Evolutionary conservation across 2,888 invertebrate genomes (phyloP).

Genomic region (Orgyia antiqua): DNA sequence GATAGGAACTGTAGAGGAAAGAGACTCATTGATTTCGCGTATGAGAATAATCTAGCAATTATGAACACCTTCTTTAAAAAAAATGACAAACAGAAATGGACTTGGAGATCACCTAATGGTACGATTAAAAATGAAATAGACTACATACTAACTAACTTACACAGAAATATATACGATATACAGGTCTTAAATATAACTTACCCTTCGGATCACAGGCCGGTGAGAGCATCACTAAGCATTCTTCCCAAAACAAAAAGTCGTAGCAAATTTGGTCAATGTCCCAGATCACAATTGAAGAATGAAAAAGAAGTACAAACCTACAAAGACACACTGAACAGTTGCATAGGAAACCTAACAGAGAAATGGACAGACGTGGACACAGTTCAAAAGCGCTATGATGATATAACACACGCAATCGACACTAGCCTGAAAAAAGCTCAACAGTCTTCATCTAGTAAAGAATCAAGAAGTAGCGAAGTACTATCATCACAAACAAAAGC

Average conservation of each 20-base stretch:
- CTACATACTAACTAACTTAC: neutral
- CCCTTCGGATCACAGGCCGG: neutral
- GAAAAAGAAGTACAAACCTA: neutral
- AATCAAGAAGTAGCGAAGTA: no score
- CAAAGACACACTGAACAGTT: no score
- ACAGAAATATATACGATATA: neutral
- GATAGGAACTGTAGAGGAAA: no score
- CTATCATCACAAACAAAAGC: neutral
- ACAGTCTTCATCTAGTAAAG: neutral
- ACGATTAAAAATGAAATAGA: neutral
- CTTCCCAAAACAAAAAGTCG: neutral
- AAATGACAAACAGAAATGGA: neutral
- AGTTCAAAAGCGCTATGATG: neutral
- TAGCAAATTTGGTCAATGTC: neutral
- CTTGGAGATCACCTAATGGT: neutral
- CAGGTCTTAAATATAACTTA: neutral
- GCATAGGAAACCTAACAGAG: no score
- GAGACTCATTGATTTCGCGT: no score
- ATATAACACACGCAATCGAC: neutral
- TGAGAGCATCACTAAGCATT: neutral
- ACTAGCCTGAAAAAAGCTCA: neutral
- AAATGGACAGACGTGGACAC: no score
- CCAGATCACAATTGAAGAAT: neutral
- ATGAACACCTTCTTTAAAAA: constrained; percentile 1
- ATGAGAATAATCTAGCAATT: no score